These are phyloP conservation scores for Tanaodytes sp. DNA, from an alignment of 2,888 invertebrate species.

Conservation along the genomic window DNA sequence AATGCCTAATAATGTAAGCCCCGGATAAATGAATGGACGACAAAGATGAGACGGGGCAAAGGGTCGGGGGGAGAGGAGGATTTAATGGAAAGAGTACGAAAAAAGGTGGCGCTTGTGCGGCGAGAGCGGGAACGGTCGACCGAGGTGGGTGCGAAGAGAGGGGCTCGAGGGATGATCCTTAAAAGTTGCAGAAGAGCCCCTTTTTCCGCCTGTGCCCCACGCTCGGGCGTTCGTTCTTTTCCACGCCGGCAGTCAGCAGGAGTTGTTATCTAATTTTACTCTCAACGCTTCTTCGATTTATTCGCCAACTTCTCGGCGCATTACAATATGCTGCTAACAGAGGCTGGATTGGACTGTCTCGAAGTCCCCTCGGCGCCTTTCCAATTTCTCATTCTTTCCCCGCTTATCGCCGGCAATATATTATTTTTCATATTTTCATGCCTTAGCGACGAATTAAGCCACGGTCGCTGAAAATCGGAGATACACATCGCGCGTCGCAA, in stretches of 20 bases:
- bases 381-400: conserved; percentile 34
- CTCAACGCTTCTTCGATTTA: conserved; percentile 74
- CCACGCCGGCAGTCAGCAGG: conserved; percentile 64
- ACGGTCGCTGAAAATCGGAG: neutral
- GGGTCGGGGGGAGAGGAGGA: conserved; percentile 20
- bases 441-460: conserved; percentile 30
- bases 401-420: conserved; percentile 37
- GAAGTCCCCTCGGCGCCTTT: conserved; percentile 44
- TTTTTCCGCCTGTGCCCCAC: conserved; percentile 51
- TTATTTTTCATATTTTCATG: conserved; percentile 42
- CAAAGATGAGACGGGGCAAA: conserved; percentile 12
- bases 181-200: conserved; percentile 67
- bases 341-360: conserved; percentile 60
- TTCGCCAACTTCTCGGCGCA: conserved; percentile 73
- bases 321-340: conserved; percentile 73
- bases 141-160: conserved; percentile 51
- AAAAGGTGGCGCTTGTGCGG: conserved; percentile 30
- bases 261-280: conserved; percentile 74
- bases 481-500: too few relatives aligned
- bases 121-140: conserved; percentile 49
- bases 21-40: conserved; percentile 61
- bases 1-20: conserved; percentile 67
- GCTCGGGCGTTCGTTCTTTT: conserved; percentile 47
- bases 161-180: conserved; percentile 68
- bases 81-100: conserved; percentile 36